phyloP scores from a whole-genome alignment of 1,140 invertebrate species.

The Berghia stephanieae region DNA sequence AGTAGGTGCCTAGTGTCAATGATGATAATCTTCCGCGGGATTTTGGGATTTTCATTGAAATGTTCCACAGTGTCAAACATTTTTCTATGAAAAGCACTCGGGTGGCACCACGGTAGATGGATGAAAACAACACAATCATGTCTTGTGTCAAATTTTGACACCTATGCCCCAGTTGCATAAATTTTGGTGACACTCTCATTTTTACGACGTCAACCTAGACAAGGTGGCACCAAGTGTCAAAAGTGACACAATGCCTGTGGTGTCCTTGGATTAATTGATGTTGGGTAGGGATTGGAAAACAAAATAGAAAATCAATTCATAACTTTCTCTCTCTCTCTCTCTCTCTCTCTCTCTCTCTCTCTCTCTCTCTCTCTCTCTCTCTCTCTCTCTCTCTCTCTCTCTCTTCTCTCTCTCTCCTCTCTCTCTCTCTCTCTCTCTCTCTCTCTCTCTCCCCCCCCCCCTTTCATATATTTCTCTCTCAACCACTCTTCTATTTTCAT shows the following conservation, averaged over 20 bases:
- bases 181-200: neutral
- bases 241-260: neutral
- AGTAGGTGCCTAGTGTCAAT: no score
- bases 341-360: neutral
- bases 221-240: neutral
- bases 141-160: no score
- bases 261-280: no score
- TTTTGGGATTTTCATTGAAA: no score
- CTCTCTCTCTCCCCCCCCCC: neutral
- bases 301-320: no score
- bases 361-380: neutral
- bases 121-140: no score
- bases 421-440: neutral
- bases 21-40: no score
- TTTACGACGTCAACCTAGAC: neutral
- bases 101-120: no score
- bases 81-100: no score
- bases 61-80: no score
- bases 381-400: neutral
- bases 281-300: no score
- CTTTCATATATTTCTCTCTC: constrained; percentile 1
- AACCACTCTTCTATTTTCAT: neutral
- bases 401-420: neutral
- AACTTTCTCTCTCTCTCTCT: neutral
- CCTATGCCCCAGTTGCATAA: neutral